Evolutionary conservation across 2,797 vertebrate genomes (phyloP), one percentile per base, ranked within the genome.

Genomic region (Molossus molossus): DNA sequence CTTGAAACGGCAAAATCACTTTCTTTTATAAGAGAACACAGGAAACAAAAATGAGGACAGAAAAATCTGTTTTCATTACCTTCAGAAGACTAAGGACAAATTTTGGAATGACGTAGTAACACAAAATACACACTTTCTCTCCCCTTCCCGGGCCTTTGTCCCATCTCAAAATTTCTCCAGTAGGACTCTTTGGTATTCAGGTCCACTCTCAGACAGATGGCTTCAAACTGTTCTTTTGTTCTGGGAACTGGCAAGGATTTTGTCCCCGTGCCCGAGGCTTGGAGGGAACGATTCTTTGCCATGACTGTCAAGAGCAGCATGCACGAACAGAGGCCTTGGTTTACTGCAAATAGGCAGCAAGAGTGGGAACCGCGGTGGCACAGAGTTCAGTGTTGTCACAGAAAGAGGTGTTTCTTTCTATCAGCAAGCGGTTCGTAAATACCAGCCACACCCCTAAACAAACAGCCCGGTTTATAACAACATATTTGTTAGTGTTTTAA

Each of bases 211-310:
- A 93, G 64, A 83, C 73, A 92, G 69, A 90, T 95, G 81, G 45
- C 50, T 97, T 94, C 62, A 81, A 91, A 95, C 75, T 37, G 67
- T 83, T 96, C 87, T 91, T 96, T 96, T 81, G 76, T 97, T 97
- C 96, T 94, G 83, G 37, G 94, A 96, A 94, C 82, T 25, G 55
- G 50, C 95, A 95, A 94, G 93, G 93, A 93, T 95, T 95, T 97
- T 95, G 90, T 96, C 45, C 48, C 73, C 84, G 25, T 45, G 37
- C 70, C 95, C 33, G 45, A 87, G 27, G 67, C 67, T 90, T 60
- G 11, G 85, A 73, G 37, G 89, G 58, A 90, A 94, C 77, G 84
- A 83, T 45, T 75, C 96, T 75, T 75, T 92, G n/a, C 55, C 48
- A 91, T 6, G 40, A 75, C 67, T 72, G 76, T 80, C 81, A 86